Evolutionary conservation across 1,140 invertebrate species (phyloP).

Genomic region (Cataglyphis hispanica): DNA sequence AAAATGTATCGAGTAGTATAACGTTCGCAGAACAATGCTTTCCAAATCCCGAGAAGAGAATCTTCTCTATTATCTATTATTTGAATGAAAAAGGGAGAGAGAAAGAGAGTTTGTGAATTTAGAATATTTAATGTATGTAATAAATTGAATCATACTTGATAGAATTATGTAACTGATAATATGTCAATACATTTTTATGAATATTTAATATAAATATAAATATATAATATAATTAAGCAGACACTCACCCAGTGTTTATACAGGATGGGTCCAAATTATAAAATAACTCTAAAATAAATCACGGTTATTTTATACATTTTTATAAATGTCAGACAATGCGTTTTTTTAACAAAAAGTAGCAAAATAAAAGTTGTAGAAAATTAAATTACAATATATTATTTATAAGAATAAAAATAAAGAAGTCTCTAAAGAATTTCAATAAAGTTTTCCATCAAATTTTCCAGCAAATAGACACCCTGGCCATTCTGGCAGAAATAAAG

Average conservation of each 20-base stretch:
- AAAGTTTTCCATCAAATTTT: too few relatives aligned
- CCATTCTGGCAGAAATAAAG: conserved; percentile 15
- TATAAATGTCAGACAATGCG: too few relatives aligned
- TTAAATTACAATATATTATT: too few relatives aligned
- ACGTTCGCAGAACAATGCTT: neutral
- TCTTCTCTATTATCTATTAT: neutral
- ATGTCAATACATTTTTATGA: neutral
- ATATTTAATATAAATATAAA: neutral
- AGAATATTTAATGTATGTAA: neutral
- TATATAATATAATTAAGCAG: too few relatives aligned
- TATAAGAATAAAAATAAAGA: too few relatives aligned
- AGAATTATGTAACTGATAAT: neutral
- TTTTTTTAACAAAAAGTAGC: too few relatives aligned
- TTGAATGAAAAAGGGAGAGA: neutral
- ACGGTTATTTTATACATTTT: too few relatives aligned
- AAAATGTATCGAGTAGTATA: conserved; percentile 34
- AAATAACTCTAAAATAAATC: too few relatives aligned
- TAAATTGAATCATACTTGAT: neutral
- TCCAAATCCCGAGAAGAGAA: neutral
- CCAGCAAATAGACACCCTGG: neutral
- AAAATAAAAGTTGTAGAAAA: too few relatives aligned
- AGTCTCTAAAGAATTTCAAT: too few relatives aligned
- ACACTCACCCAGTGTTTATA: too few relatives aligned
- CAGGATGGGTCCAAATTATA: too few relatives aligned
- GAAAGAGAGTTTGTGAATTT: neutral